A percentile compares a stretch with the other conserved stretches of the same genome.
Conservation (phyloP, 2,113 vertebrate genomes). For the Mus spicilegus region DNA sequence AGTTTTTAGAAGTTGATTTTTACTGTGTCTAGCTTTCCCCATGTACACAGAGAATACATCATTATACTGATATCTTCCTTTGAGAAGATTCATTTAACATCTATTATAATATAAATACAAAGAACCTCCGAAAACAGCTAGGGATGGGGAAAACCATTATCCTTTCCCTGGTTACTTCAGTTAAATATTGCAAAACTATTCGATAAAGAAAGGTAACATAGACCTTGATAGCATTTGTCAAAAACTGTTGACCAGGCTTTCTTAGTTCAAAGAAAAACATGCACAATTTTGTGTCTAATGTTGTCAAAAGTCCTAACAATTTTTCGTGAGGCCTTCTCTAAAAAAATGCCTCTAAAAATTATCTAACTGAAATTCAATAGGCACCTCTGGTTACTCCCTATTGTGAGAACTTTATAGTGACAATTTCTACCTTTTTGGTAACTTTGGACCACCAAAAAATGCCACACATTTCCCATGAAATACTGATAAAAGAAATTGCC, state of each 20-base stretch:
- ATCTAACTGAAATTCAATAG: neutral
- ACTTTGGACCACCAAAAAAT: neutral
- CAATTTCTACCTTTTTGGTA: neutral
- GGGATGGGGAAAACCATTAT: accelerated
- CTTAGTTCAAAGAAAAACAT: neutral
- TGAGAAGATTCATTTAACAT: neutral
- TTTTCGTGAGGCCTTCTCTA: neutral
- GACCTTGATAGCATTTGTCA: too few relatives aligned
- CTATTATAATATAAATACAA: neutral
- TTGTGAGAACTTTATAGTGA: neutral
- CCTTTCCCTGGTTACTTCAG: neutral
- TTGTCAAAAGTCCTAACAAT: neutral
- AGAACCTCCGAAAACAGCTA: neutral
- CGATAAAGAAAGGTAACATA: neutral
- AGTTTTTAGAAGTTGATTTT: neutral
- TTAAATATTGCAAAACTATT: conserved; percentile 12
- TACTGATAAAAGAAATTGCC: neutral
- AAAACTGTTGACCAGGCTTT: neutral
- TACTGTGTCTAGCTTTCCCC: neutral
- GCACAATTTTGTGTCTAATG: neutral
- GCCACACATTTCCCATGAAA: neutral
- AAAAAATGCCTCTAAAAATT: neutral
- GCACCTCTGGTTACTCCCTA: accelerated
- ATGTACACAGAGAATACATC: neutral
- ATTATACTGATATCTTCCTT: neutral